A percentile compares a stretch with the other conserved stretches of the same genome.
phyloP scores from a whole-genome alignment of 2,797 vertebrate species.

The Distichodus sexfasciatus region DNA sequence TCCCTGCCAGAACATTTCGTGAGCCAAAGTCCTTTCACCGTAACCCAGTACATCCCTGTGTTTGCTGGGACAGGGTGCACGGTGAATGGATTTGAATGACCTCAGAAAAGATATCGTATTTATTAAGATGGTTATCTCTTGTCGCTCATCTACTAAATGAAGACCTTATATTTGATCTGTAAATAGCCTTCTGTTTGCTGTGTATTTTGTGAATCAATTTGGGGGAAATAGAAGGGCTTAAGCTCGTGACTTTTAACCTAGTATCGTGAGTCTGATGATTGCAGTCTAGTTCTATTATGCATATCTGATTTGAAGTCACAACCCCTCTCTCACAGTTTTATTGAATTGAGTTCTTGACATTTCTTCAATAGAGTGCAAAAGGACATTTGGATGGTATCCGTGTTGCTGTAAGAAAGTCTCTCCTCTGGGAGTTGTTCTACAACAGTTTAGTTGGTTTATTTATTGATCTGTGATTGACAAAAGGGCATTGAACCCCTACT shows the following conservation, averaged over 20 bases:
- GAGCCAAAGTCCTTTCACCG: slow-evolving; percentile 14
- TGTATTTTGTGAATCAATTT: too few relatives aligned
- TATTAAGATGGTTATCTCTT: slow-evolving; percentile 1
- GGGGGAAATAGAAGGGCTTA: background rate
- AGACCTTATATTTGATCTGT: background rate
- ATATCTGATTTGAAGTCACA: background rate
- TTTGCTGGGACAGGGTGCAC: slow-evolving; percentile 3
- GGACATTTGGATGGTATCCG: too few relatives aligned
- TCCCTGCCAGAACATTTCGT: background rate
- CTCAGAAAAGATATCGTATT: background rate
- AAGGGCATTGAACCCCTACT: background rate
- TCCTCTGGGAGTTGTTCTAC: background rate
- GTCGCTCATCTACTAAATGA: background rate
- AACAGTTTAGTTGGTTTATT: background rate
- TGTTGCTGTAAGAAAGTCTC: too few relatives aligned
- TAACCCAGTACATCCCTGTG: background rate
- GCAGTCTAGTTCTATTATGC: background rate
- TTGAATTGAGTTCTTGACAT: background rate
- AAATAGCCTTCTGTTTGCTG: too few relatives aligned
- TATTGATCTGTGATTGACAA: background rate
- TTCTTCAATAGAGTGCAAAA: too few relatives aligned
- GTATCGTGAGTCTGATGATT: background rate
- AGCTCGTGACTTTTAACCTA: too few relatives aligned
- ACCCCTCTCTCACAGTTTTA: background rate
- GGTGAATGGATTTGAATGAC: background rate